phyloP scores from a whole-genome alignment of 2,888 invertebrate species.

The Heliconius aoede region DNA sequence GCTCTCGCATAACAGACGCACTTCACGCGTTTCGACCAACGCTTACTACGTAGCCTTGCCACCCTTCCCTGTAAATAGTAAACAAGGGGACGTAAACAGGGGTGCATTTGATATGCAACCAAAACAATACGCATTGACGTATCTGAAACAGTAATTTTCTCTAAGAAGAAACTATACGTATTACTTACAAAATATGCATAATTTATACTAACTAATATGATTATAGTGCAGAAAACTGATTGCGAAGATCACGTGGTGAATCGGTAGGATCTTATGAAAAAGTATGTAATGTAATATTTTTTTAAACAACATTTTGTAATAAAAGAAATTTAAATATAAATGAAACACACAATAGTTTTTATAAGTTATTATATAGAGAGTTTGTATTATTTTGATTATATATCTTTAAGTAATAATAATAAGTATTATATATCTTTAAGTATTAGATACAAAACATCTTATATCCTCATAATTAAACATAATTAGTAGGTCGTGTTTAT shows the following conservation, averaged over 20 bases:
- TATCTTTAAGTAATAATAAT: no score
- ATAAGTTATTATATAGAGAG: neutral
- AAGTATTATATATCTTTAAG: neutral
- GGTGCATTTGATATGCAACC: slow-evolving; percentile 53
- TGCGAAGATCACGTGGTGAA: neutral
- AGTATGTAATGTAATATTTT: neutral
- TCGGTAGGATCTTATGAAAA: neutral
- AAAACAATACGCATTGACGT: slow-evolving; percentile 44
- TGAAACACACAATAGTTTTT: neutral
- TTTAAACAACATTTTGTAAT: neutral
- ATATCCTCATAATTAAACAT: neutral
- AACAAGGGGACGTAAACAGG: slow-evolving; percentile 59
- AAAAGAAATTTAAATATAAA: neutral
- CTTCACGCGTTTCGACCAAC: slow-evolving; percentile 25
- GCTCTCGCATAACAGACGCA: slow-evolving; percentile 6
- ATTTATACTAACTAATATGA: neutral
- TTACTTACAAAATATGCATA: neutral
- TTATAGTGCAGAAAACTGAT: neutral
- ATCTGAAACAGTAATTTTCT: slow-evolving; percentile 26
- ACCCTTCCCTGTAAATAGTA: slow-evolving; percentile 50
- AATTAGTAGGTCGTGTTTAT: no score
- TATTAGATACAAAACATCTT: neutral
- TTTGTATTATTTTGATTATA: neutral
- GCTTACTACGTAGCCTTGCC: slow-evolving; percentile 23
- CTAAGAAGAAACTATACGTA: slow-evolving; percentile 2